Conservation (phyloP, 2,797 vertebrate species). For the Acrossocheilus fasciatus region DNA sequence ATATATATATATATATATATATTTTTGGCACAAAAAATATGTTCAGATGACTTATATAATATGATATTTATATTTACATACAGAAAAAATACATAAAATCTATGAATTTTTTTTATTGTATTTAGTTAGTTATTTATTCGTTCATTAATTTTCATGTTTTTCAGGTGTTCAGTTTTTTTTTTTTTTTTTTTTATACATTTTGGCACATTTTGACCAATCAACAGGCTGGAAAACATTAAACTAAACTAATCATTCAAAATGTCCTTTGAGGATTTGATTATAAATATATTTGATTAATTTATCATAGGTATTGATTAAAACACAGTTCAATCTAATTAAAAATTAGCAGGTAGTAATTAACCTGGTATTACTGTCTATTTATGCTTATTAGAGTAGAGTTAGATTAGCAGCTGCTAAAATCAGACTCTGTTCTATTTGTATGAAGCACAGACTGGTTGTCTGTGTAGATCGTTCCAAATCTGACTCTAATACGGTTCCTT, state of each 20-base stretch:
- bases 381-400: neutral
- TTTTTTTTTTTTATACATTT: neutral
- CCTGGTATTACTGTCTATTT: neutral
- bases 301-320: neutral
- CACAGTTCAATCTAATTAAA: neutral
- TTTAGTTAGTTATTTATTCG: too few relatives aligned
- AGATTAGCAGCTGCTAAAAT: neutral
- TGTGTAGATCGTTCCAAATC: neutral
- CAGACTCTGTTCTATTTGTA: neutral
- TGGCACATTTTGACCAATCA: neutral
- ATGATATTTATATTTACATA: too few relatives aligned
- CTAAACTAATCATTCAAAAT: neutral
- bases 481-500: neutral
- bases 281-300: neutral
- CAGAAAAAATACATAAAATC: too few relatives aligned
- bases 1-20: neutral
- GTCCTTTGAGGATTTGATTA: neutral
- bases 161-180: neutral
- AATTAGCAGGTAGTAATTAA: neutral
- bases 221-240: neutral
- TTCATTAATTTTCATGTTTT: too few relatives aligned
- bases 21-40: neutral
- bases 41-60: neutral
- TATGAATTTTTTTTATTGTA: too few relatives aligned
- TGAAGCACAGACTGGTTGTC: neutral